Conservation (phyloP, 1,140 invertebrate genomes). For the Drosophila willistoni region DNA sequence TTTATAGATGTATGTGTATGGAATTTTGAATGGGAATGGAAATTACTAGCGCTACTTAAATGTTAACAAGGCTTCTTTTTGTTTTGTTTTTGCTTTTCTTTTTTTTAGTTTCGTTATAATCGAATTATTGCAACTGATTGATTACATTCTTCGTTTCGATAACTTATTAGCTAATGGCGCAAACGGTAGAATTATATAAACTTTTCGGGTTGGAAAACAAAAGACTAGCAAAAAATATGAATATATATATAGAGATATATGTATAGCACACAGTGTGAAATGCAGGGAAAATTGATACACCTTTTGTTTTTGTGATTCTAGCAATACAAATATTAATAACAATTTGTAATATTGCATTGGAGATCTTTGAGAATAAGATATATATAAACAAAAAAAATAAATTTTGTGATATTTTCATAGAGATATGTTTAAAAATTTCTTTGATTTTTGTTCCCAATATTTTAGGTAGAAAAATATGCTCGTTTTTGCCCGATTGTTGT, state of each 20-base stretch:
- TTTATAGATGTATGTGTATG: constrained; percentile 30
- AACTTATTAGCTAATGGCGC: constrained; percentile 68
- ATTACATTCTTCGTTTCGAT: constrained; percentile 43
- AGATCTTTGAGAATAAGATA: constrained; percentile 4
- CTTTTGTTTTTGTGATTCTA: not conserved
- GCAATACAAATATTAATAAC: constrained; percentile 3
- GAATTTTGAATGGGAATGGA: constrained; percentile 39
- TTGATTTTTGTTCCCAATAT: constrained; percentile 63
- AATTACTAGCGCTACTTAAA: constrained; percentile 76
- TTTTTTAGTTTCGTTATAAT: constrained; percentile 37
- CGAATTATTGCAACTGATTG: constrained; percentile 71
- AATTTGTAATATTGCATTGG: constrained; percentile 2
- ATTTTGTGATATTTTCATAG: not conserved
- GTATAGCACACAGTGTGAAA: constrained; percentile 48
- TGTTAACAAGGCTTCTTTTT: constrained; percentile 64
- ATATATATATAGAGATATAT: constrained; percentile 29
- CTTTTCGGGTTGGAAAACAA: constrained; percentile 34
- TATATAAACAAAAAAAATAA: constrained; percentile 24
- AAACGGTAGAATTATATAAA: constrained; percentile 48
- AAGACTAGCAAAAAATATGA: constrained; percentile 71
- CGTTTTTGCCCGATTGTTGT: constrained; percentile 20
- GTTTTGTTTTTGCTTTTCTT: constrained; percentile 30
- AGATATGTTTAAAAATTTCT: constrained; percentile 9
- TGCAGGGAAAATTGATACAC: constrained; percentile 31
- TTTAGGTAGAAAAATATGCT: constrained; percentile 60